These are phyloP conservation scores for Leptinotarsa peninsularis DNA, from an alignment of 2,888 invertebrate genomes.

Conservation along the genomic window DNA sequence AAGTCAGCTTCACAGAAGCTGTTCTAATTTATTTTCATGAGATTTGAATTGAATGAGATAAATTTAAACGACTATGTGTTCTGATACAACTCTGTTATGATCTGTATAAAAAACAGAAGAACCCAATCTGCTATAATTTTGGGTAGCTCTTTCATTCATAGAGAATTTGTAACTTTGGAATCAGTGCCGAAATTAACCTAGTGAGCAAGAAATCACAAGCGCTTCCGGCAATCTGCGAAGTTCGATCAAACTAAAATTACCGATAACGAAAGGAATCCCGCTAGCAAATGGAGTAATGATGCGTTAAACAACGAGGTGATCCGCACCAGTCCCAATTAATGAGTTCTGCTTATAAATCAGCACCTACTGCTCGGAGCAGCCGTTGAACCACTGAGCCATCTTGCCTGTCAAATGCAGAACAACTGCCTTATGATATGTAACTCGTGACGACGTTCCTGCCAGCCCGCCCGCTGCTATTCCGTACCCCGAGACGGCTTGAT, in stretches of 20 bases:
- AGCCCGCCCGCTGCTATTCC: slow-evolving; percentile 35
- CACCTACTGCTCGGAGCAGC: slow-evolving; percentile 58
- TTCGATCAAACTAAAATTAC: slow-evolving; percentile 28
- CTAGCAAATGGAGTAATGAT: slow-evolving; percentile 48
- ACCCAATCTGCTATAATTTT: too few relatives aligned
- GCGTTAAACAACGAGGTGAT: slow-evolving; percentile 53
- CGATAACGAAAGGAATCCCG: slow-evolving; percentile 22
- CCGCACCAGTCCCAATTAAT: slow-evolving; percentile 57
- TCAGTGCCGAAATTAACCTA: too few relatives aligned
- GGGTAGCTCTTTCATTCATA: too few relatives aligned
- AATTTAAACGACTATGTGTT: too few relatives aligned
- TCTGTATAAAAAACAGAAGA: too few relatives aligned
- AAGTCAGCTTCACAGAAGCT: too few relatives aligned
- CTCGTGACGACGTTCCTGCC: slow-evolving; percentile 54
- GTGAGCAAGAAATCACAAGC: not conserved
- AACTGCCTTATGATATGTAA: slow-evolving; percentile 56
- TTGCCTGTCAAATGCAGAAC: slow-evolving; percentile 58
- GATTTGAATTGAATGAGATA: too few relatives aligned
- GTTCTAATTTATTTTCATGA: too few relatives aligned
- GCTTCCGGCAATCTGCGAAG: not conserved
- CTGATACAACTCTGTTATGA: too few relatives aligned
- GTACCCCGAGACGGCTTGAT: slow-evolving; percentile 15
- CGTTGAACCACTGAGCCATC: slow-evolving; percentile 57
- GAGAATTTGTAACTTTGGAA: too few relatives aligned
- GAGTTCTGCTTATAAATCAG: slow-evolving; percentile 60